Evolutionary conservation across 2,797 vertebrate species (phyloP).

Genomic region (Tragopan temminckii): DNA sequence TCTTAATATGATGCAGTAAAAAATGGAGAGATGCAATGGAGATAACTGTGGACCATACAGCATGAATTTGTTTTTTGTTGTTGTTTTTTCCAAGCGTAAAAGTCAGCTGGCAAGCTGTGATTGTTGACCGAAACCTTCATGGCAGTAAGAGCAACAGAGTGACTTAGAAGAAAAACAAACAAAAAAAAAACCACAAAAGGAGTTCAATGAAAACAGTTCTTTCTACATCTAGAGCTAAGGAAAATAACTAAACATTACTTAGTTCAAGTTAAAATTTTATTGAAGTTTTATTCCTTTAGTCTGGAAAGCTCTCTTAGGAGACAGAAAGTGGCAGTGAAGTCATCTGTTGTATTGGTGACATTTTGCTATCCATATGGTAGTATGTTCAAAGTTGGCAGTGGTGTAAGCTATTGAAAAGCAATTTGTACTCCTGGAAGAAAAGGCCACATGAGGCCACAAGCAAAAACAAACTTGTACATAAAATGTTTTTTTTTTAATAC

Average conservation of each 20-base stretch:
- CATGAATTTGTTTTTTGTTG: background rate
- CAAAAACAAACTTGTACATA: background rate
- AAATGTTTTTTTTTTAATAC: background rate
- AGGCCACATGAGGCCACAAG: background rate
- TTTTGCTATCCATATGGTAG: background rate
- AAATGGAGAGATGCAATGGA: background rate
- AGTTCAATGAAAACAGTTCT: background rate
- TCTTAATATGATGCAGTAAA: background rate
- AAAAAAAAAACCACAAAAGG: background rate
- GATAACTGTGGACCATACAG: background rate
- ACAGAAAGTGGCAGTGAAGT: background rate
- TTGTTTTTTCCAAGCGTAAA: background rate
- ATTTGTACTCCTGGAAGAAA: background rate
- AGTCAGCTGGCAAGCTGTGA: slow-evolving; percentile 3
- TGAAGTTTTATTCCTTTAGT: background rate
- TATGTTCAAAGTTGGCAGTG: background rate
- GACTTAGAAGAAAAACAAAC: background rate
- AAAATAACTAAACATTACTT: background rate
- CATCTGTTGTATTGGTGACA: background rate
- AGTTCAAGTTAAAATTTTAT: background rate
- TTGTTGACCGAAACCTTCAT: background rate
- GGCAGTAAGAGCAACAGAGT: background rate
- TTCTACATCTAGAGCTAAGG: background rate
- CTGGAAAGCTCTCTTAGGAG: background rate
- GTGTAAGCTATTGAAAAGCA: background rate